Evolutionary conservation across 2,888 invertebrate species (phyloP), one percentile per base, ranked within the genome.

Genomic region (Diloba caeruleocephala): DNA sequence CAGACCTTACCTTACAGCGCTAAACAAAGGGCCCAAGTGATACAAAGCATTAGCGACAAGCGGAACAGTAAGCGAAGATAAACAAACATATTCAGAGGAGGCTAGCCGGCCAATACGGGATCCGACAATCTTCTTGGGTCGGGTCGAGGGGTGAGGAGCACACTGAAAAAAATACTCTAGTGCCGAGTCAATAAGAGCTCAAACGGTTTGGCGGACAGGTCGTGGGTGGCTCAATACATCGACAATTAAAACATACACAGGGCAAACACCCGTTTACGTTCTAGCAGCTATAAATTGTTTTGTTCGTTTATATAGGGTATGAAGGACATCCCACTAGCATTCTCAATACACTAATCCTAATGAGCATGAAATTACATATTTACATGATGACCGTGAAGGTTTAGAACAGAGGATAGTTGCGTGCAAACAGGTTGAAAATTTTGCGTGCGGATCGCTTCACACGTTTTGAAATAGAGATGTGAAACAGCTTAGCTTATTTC

Each of bases 71-170:
- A 90, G 88, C 88, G 85, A 92, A 90, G 85, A 72, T 45, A 73
- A 70, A 89, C 84, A 91, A 90, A 92, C 89, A 93, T 85, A 88
- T 93, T 90, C 89, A 90, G 90, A 94, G 93, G 92, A 92, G 92
- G 92, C 89, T 93, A 92, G 92, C 92, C 92, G 91, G 89, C 87
- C 84, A 86, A 78, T 85, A 92, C 87, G 86, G 90, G 84, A 82
- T 79, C 85, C 87, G 88, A 87, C 84, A 84, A 74, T 88, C 88
- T 88, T 88, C 89, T 82, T 82, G 88, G 88, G 92, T 94, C 94
- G 90, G 94, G 94, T 94, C 94, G 94, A 92, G 94, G 94, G 94
- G 94, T 94, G 91, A 89, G 92, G 92, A 88, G 83, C 84, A 91
- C 93, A 93, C 93, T 93, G 93, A 92, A 93, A 94, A 91, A 92